These are phyloP conservation scores for Sturnira hondurensis DNA, from an alignment of 2,113 vertebrate species.

Conservation along the genomic window DNA sequence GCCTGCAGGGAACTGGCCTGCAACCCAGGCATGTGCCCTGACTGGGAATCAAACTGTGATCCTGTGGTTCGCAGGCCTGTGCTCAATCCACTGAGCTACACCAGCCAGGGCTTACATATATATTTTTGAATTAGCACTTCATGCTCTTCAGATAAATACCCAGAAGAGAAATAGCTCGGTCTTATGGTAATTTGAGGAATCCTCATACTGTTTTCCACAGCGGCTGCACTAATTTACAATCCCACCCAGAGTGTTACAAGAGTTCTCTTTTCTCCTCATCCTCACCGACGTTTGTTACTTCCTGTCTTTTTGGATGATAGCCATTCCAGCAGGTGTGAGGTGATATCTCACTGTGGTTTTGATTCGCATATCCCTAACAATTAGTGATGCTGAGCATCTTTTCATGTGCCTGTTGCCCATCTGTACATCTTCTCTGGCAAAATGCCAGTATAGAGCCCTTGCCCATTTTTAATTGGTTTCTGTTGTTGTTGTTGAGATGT, in stretches of 20 bases:
- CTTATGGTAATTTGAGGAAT: background rate
- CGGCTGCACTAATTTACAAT: background rate
- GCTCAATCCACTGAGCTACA: too few species aligned
- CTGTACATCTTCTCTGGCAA: background rate
- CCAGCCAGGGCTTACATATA: too few species aligned
- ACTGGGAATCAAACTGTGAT: too few species aligned
- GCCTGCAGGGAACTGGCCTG: too few species aligned
- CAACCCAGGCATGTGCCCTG: too few species aligned
- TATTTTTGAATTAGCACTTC: background rate
- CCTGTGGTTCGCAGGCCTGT: too few species aligned
- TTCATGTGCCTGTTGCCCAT: background rate
- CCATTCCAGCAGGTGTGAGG: background rate
- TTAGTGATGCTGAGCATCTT: background rate
- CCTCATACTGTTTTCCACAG: background rate
- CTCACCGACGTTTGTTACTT: background rate
- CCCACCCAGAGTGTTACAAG: background rate
- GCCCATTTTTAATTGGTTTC: background rate
- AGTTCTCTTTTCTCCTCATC: background rate
- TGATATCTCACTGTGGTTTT: background rate
- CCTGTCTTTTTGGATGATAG: background rate
- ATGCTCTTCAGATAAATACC: background rate
- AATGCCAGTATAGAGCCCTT: background rate
- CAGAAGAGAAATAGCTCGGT: background rate
- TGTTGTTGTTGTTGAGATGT: background rate
- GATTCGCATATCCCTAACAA: background rate